Base-by-base conservation (phyloP, 1,140 invertebrate species). In the Oncopeltus fasciatus region DNA sequence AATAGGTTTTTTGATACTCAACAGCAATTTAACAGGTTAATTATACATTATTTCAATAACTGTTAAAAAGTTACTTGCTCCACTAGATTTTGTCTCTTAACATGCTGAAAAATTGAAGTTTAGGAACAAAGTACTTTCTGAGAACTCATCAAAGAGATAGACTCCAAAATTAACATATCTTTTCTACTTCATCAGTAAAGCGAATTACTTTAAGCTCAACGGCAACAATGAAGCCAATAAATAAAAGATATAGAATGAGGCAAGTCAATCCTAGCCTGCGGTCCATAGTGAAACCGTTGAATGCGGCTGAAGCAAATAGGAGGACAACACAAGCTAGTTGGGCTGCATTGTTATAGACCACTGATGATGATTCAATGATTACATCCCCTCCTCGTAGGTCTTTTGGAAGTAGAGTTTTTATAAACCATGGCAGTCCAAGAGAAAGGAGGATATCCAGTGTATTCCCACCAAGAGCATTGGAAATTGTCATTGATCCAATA, bases 401-500 rank as follows among this genome's bases (percentile, higher is more conserved):
- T 0, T 76, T 72, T 14, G 79, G 73, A 46, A 81, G 74, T 47
- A 85, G 70, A 2, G 82, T 83, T 67, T 83, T 87, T 47, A 91
- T 84, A 3, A 88, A 79, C 90, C 89, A 93, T 0, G 89, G 89
- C 14, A 91, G 68, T 1, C 88, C 87, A 12, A 92, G 73, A n/a
- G 88, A 90, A n/a, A 92, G 76, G 0, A 92, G 70, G 59, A 92
- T 90, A 61, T 90, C 88, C 68, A 93, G 75, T 0, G 88, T 89
- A 67, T 92, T 92, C 0, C 87, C 87, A 0, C 89, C 89, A 5
- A 92, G 70, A 0, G 87, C 84, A 67, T 92, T 92, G 8, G 87
- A 89, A 47, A 93, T 85, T 0, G 87, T 88, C 78, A 92, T 91
- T 28, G 85, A 82, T 18, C 83, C 87, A 68, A 88, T 81, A 66